These are phyloP conservation scores for Trachelus tabidus DNA, from an alignment of 2,888 invertebrate genomes.

Conservation along the genomic window DNA sequence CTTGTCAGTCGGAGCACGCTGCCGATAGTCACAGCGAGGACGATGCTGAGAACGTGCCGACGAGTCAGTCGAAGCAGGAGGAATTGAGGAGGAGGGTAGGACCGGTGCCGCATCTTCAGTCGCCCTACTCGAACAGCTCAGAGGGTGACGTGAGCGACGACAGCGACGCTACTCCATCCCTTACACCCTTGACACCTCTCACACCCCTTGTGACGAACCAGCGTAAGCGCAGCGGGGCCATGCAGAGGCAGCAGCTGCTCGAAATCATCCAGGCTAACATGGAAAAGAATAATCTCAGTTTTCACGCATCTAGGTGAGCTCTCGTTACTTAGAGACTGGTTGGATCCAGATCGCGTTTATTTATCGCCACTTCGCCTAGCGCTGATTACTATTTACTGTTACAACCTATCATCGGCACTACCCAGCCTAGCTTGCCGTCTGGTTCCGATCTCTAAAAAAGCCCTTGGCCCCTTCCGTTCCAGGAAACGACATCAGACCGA, in stretches of 20 bases:
- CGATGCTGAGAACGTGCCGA: conserved; percentile 59
- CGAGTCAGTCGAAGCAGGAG: conserved; percentile 58
- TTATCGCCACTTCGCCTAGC: background rate
- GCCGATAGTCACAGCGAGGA: conserved; percentile 66
- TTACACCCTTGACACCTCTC: conserved; percentile 62
- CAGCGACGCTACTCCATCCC: conserved; percentile 55
- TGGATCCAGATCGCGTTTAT: background rate
- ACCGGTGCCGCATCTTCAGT: conserved; percentile 57
- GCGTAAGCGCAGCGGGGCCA: conserved; percentile 76
- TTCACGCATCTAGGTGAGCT: conserved; percentile 81
- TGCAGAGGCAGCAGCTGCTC: conserved; percentile 84
- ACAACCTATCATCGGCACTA: background rate
- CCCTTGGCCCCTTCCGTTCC: background rate
- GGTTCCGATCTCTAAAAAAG: background rate
- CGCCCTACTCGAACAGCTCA: conserved; percentile 61
- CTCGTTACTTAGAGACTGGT: background rate
- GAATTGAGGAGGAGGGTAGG: conserved; percentile 58
- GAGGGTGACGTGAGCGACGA: conserved; percentile 62
- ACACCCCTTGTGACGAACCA: conserved; percentile 66
- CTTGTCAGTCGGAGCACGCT: conserved; percentile 64
- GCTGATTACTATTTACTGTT: background rate
- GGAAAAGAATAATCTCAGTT: conserved; percentile 90
- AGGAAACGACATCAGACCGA: conserved; percentile 61
- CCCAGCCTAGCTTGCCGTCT: background rate
- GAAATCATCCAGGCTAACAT: conserved; percentile 91